phyloP scores from a whole-genome alignment of 2,797 vertebrate genomes.

The Mormyrops attenuatus region DNA sequence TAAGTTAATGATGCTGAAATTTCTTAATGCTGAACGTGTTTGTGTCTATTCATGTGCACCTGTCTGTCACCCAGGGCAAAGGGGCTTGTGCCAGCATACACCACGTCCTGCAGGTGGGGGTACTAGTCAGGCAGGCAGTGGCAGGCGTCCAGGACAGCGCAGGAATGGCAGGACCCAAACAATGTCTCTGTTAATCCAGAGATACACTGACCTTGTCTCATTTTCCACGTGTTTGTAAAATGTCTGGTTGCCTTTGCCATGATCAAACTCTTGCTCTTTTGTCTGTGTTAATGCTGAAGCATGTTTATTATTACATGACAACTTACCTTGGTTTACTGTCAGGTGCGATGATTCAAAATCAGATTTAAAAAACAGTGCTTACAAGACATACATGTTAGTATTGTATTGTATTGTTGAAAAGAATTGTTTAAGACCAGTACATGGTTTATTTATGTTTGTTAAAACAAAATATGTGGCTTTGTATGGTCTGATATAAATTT shows the following conservation, averaged over 20 bases:
- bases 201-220: background rate
- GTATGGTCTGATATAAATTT: background rate
- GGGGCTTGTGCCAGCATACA: background rate
- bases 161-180: background rate
- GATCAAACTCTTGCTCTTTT: background rate
- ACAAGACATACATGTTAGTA: background rate
- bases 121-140: background rate
- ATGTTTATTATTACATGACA: background rate
- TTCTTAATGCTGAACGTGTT: background rate
- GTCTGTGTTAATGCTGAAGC: background rate
- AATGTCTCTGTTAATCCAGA: background rate
- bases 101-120: background rate
- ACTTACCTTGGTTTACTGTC: background rate
- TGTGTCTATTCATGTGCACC: background rate
- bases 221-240: background rate
- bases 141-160: background rate
- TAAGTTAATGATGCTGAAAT: background rate
- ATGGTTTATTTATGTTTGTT: background rate
- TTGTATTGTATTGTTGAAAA: background rate
- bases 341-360: background rate
- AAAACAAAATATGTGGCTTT: background rate
- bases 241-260: background rate
- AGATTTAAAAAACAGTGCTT: background rate
- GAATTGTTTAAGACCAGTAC: background rate
- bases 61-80: background rate